These are phyloP conservation scores for Caenorhabditis sp. DNA, from an alignment of 2,888 invertebrate species.

Conservation along the genomic window DNA sequence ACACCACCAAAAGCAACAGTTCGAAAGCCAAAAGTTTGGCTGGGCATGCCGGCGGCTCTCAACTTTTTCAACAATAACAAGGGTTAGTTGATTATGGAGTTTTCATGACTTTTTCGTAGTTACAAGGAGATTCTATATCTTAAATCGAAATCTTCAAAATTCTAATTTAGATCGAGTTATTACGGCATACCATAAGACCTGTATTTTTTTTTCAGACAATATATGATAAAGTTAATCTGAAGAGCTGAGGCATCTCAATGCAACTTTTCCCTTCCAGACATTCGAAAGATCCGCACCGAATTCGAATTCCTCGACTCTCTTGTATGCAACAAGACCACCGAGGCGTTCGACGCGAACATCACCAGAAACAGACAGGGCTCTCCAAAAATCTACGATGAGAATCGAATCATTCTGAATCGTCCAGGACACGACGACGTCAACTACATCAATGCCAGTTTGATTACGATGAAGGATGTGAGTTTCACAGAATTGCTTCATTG, in stretches of 20 bases:
- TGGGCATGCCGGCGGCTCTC: constrained; percentile 33
- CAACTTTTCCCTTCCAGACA: constrained; percentile 1
- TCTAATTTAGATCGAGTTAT: not conserved
- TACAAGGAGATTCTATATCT: no score
- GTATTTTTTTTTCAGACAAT: no score
- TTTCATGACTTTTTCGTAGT: not conserved
- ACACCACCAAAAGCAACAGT: not conserved
- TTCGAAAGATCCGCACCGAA: constrained; percentile 38
- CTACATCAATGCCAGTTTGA: constrained; percentile 61
- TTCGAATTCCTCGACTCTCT: constrained; percentile 54
- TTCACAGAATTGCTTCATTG: no score
- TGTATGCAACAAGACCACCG: constrained; percentile 41
- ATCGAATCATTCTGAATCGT: constrained; percentile 61
- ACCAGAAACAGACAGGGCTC: constrained; percentile 39
- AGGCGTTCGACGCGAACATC: constrained; percentile 49
- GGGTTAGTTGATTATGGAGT: not conserved
- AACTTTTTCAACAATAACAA: constrained; percentile 32
- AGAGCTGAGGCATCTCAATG: no score
- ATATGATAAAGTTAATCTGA: no score
- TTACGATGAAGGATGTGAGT: constrained; percentile 51
- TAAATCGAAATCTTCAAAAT: not conserved
- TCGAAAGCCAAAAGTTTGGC: constrained; percentile 17
- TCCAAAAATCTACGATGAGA: constrained; percentile 58
- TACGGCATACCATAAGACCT: no score
- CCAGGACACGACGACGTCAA: constrained; percentile 53